These are phyloP conservation scores for Paracanthobrama guichenoti DNA, from an alignment of 2,113 vertebrate genomes.

Conservation along the genomic window DNA sequence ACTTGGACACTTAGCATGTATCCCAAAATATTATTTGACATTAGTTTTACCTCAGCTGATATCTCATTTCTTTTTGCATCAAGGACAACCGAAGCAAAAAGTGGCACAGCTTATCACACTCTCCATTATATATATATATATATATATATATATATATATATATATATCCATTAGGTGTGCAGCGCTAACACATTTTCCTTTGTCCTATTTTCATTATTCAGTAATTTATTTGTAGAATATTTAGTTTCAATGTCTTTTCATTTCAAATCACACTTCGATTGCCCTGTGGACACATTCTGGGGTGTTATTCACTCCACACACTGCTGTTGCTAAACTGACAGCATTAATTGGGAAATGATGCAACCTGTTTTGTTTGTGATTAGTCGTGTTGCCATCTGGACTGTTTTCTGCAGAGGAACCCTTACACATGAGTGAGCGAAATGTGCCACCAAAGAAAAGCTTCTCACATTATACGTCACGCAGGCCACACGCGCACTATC, in stretches of 20 bases:
- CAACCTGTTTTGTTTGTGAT: constrained; percentile 62
- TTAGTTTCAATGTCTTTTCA: constrained; percentile 23
- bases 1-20: neutral
- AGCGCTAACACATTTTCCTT: neutral
- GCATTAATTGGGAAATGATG: constrained; percentile 56
- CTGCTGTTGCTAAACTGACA: constrained; percentile 51
- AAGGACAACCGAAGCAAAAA: neutral
- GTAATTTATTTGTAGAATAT: constrained; percentile 4
- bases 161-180: neutral
- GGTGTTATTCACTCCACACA: constrained; percentile 39
- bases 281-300: constrained; percentile 4
- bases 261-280: constrained; percentile 24
- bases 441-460: constrained; percentile 30
- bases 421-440: constrained; percentile 45
- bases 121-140: neutral
- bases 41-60: constrained; percentile 11
- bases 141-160: neutral
- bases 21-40: neutral
- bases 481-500: neutral
- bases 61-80: neutral
- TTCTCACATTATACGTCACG: constrained; percentile 38
- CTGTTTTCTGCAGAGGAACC: constrained; percentile 49
- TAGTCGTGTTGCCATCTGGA: constrained; percentile 58
- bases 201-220: constrained; percentile 1
- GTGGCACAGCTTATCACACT: neutral